Evolutionary conservation across 2,797 vertebrate genomes (phyloP), one percentile per base, ranked within the genome.

Genomic region (Cheirogaleus major): DNA sequence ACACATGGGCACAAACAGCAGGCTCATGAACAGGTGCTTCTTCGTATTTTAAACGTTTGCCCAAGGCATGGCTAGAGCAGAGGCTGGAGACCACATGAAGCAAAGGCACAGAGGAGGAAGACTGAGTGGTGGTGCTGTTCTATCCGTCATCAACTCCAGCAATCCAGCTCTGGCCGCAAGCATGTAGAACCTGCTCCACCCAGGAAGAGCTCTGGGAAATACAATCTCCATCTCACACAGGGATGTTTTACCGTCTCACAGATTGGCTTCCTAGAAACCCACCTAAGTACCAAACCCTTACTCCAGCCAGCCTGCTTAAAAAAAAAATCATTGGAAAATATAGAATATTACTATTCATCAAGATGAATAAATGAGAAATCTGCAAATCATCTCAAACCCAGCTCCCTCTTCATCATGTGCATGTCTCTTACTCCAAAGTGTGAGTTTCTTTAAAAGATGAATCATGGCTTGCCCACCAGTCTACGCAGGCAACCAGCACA

Each of bases 71-170:
- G 7, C 4, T 35, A 67, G 14, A 50, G 20, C 6, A 70, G 27
- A 45, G 38, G 0, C 23, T 67, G 45, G 48, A 91, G 25, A 63
- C 15, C 5, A 35, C 15, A 55, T 7, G 27, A 78, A 50, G 32
- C 22, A 93, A 9, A 92, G 57, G 30, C 50, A 45, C 32, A 81
- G 35, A 73, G 48, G 1, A 80, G 23, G 27, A 75, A 25, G 67
- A 17, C 8, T 5, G 32, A 12, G 2, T 17, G n/a, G 14, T 38
- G 12, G n/a, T 0, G 7, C 1, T 32, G 14, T n/a, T 57, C 32
- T 48, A 23, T 73, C 55, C 65, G 23, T 14, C 9, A 76, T 17
- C 32, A 7, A 61, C 25, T 45, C 25, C 41, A 94, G 20, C 20
- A 38, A 32, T 3, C 65, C 43, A 63, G 27, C 15, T 76, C 50